These are phyloP conservation scores for Acanthoscelides obtectus DNA, from an alignment of 2,888 invertebrate species.

Conservation along the genomic window DNA sequence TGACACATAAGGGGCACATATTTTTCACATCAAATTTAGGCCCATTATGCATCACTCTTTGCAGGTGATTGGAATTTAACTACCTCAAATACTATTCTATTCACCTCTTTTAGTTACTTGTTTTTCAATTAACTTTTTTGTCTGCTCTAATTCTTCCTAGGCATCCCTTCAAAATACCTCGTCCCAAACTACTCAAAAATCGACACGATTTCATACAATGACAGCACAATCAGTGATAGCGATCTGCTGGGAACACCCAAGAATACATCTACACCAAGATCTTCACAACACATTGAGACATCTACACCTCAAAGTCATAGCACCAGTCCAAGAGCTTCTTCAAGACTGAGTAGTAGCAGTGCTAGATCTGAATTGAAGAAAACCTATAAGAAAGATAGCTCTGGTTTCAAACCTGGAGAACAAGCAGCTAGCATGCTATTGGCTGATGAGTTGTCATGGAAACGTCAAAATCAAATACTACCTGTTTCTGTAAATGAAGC, in stretches of 20 bases:
- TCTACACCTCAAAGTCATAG: background rate
- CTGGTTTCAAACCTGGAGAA: constrained; percentile 38
- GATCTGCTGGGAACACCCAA: constrained; percentile 31
- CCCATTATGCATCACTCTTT: too few species aligned
- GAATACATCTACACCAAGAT: constrained; percentile 35
- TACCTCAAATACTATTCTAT: too few species aligned
- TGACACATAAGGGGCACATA: too few species aligned
- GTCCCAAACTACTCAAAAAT: constrained; percentile 17
- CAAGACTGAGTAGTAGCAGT: constrained; percentile 1
- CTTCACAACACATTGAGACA: constrained; percentile 1
- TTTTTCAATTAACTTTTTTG: too few species aligned
- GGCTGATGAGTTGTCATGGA: constrained; percentile 47
- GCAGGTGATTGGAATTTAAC: too few species aligned
- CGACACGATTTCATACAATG: constrained; percentile 13
- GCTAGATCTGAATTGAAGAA: constrained; percentile 27
- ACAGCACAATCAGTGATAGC: constrained; percentile 40
- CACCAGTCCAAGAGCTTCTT: background rate
- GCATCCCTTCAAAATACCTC: constrained; percentile 35
- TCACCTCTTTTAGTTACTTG: too few species aligned
- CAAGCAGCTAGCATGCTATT: constrained; percentile 43
- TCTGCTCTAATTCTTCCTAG: constrained; percentile 8
- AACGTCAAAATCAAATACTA: constrained; percentile 28
- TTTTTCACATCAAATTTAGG: too few species aligned
- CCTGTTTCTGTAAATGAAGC: background rate
- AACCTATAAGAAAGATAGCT: constrained; percentile 11